phyloP scores from a whole-genome alignment of 1,140 invertebrate species.

The Leptonema lineaticorne region DNA sequence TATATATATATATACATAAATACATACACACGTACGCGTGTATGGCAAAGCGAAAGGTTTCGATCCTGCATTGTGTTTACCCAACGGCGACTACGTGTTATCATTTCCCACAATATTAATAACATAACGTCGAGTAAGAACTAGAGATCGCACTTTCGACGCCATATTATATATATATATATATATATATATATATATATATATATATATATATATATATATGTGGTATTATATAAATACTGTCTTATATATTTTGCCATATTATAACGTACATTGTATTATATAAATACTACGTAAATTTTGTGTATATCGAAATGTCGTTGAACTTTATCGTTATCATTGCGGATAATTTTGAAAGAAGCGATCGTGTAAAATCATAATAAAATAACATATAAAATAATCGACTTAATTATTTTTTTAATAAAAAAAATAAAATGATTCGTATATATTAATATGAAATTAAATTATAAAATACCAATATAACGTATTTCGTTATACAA shows the following conservation, averaged over 20 bases:
- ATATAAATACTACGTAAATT: neutral
- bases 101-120: slow-evolving; percentile 25
- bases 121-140: neutral
- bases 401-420: no score
- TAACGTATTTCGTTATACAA: no score
- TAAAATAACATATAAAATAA: no score
- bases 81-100: slow-evolving; percentile 18
- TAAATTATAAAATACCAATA: no score
- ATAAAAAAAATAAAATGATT: no score
- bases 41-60: neutral
- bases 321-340: neutral
- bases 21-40: no score
- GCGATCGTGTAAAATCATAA: no score
- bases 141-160: neutral
- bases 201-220: neutral
- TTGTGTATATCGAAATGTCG: neutral
- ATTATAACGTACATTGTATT: neutral
- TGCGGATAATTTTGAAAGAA: no score
- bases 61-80: slow-evolving; percentile 5
- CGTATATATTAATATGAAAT: no score
- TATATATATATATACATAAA: no score
- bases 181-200: neutral
- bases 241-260: neutral
- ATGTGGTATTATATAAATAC: no score
- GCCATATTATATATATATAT: neutral